Evolutionary conservation across 2,113 vertebrate species (phyloP), one percentile per base, ranked within the genome.

Genomic region (Epinephelus fuscoguttatus): DNA sequence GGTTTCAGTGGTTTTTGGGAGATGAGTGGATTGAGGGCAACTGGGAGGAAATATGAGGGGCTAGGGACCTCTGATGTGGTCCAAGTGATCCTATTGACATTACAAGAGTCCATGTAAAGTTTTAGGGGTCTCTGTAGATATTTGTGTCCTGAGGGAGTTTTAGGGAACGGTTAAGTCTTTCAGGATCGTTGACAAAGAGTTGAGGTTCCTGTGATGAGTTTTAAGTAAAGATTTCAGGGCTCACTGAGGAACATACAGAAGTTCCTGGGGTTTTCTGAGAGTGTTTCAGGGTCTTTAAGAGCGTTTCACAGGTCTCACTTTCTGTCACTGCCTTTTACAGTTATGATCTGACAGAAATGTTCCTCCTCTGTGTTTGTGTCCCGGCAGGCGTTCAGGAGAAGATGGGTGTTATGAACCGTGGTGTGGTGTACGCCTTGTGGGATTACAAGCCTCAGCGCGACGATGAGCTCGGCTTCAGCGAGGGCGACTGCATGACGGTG

Each of bases 361-460:
- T 59, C 25, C 2, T 9, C 33, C 42, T 37, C 13, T 15, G 14
- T 27, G 21, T 61, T 1, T n/a, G 55, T 78, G 72, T 66, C 4
- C 2, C 0, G 1, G 15, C 73, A 99, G 98, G 98, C 1, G 98
- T 99, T 11, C 98, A 99, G 94, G 98, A 99, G 95, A 99, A 99
- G 90, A 99, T 99, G 97, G 98, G 98, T 0, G 96, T 98, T 67
- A 99, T 99, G 98, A 99, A 99, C 88, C 96, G 97, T 19, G 98
- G 97, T 0, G 94, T 98, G 84, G 97, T 99, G 52, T 99, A 98
- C 11, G 97, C 96, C 0, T 94, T 99, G 33, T 99, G 98, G 98
- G 96, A 97, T 85, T 97, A 97, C 0, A 94, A 97, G 47, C 94
- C 95, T 4, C 96, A 97, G 86, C 90, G 93, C 0, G 93, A 95